phyloP scores from a whole-genome alignment of 2,797 vertebrate species.

The Pseudocheirus occidentalis region DNA sequence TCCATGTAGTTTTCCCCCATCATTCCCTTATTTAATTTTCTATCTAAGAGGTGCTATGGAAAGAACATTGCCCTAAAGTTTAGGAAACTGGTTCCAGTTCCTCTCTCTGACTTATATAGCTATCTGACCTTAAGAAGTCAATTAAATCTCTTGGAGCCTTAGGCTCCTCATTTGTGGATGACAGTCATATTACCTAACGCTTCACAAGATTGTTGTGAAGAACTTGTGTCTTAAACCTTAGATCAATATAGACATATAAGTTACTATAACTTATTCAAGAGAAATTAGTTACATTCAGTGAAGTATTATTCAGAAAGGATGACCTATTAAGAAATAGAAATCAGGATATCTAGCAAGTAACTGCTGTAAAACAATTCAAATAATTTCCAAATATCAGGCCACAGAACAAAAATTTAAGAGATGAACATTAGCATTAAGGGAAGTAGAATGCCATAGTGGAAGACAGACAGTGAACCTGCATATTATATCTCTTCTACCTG shows the following conservation, averaged over 20 bases:
- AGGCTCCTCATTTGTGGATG: neutral
- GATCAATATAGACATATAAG: neutral
- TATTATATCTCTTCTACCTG: neutral
- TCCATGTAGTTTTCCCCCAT: neutral
- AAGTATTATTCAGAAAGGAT: neutral
- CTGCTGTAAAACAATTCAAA: neutral
- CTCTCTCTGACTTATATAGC: neutral
- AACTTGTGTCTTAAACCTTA: neutral
- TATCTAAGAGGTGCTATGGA: neutral
- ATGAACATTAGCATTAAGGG: neutral
- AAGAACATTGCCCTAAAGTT: neutral
- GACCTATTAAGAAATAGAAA: neutral
- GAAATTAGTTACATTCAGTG: neutral
- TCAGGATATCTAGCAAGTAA: neutral
- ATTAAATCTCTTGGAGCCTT: neutral
- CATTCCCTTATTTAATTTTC: neutral
- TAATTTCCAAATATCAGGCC: neutral
- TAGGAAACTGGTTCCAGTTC: neutral
- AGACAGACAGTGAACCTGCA: neutral
- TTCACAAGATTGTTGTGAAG: neutral
- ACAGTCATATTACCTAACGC: neutral
- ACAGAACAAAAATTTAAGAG: neutral
- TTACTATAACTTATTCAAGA: neutral
- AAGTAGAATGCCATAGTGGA: neutral
- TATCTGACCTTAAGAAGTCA: neutral